Evolutionary conservation across 2,888 invertebrate genomes (phyloP), one percentile per base, ranked within the genome.

Genomic region (Aporophyla lueneburgensis): DNA sequence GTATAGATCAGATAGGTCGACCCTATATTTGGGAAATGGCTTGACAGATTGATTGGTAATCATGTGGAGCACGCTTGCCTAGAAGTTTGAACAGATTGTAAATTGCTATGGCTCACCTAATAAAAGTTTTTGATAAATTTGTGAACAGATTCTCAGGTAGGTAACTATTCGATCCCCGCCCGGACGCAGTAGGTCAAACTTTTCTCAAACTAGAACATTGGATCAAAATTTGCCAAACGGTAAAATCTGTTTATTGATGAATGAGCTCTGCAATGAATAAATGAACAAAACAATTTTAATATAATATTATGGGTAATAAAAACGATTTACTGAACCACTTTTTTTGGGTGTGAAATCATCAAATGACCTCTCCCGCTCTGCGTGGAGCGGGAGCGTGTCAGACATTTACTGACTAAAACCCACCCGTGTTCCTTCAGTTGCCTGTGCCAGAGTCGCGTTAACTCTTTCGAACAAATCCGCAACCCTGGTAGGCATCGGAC

Each of bases 141-240:
- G 40, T 51, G 16, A 19, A 33, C 33, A 2, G n/a, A 40, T 40
- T 5, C 49, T 51, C 51, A 27, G 27, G n/a, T 53, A 19, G n/a
- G 16, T 63, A 33, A 40, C 40, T 76, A 19, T 76, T 74, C n/a
- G 58, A n/a, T 4, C n/a, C 43, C 1, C 10, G 14, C 19, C 9
- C 24, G 3, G 19, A 14, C 27, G 14, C n/a, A 67, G 49, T n/a
- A 68, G 43, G 78, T 68, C 56, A 77, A 76, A 76, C 58, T 46
- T 51, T n/a, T 43, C 49, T 19, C 40, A 27, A 76, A 58, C 76
- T 68, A 76, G 78, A 68, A 43, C 40, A 51, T 27, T 77, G 65
- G 77, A 75, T 77, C 77, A 49, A 56, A 67, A 77, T n/a, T n/a
- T n/a, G n/a, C n/a, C n/a, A n/a, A n/a, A 43, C 56, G 43, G 51